Base-by-base conservation (phyloP, 2,797 vertebrate species). In the Eremophila alpestris region DNA sequence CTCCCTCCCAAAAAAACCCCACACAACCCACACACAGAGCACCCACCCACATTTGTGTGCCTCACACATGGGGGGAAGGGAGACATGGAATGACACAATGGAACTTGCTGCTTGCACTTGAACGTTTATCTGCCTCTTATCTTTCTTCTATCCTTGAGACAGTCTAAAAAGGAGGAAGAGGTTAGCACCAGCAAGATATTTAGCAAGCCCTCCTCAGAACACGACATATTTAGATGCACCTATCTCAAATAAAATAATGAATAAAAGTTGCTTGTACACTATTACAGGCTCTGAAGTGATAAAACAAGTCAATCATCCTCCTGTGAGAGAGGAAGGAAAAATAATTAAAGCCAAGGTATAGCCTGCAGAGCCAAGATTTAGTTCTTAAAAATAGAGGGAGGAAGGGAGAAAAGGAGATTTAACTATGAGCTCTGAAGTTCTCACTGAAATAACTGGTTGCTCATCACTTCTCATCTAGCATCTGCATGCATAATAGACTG, bases 21-120 rank as follows among this genome's bases (percentile, higher is more conserved):
- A 64, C 18, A n/a, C 10, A 65, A 60, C 32, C 75, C 30, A 51
- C 34, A 30, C 30, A 19, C 3, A 54, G 52, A 59, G 21, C 59
- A 36, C 23, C 20, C 3, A 59, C 11, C 26, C 1, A 0, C 26
- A 36, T 12, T 41, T 34, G 30, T 21, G 24, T 15, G 16, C 38
- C 59, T 56, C 52, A 51, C 40, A 64, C 23, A 13, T 3, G 19
- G 38, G 58, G 24, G 8, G 43, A 56, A 70, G 21, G 29, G 15
- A 86, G 29, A 76, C 27, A 51, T 48, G 49, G 43, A 76, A 45
- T 26, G 13, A 79, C 22, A 93, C 82, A 88, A 82, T 46, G 54
- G 46, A 95, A 78, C 68, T 95, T 95, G 93, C 77, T 94, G 73
- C 85, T 94, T 87, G 93, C 87, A 92, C 86, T 12, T 89, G 9